Evolutionary conservation across 1,140 invertebrate species (phyloP), one percentile per base, ranked within the genome.

Genomic region (Myzus persicae): DNA sequence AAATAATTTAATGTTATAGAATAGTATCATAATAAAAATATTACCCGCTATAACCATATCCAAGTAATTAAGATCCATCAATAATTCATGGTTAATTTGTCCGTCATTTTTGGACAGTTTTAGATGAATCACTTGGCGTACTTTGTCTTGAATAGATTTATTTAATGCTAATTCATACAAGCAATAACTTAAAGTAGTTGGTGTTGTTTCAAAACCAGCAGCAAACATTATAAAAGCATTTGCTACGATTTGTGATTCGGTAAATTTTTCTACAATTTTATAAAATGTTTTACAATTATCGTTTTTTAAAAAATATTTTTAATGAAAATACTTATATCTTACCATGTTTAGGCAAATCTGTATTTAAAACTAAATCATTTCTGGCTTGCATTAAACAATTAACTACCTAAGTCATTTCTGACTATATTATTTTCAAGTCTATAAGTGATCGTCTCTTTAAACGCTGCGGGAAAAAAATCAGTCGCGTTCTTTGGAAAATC

Each of bases 101-200:
- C 87, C 95, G 95, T 90, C 96, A 94, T 11, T 95, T 91, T 9
- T 95, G 91, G 6, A 95, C 95, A 18, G 95, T 94, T 94, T 93
- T 8, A 42, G 20, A 46, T 94, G 38, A 40, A 94, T 93, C 76
- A 94, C 94, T 51, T 93, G 38, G 18, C 93, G 88, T 22, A 94
- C 67, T 90, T 90, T 94, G 22, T 94, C 93, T 51, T 94, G 94
- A 31, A 94, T 93, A n/a, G 94, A 93, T 76, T 92, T 91, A 48
- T 94, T 93, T 36, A 92, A 40, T 2, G 94, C 93, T 18, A 94
- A 48, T 76, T 94, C 94, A 42, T 94, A 94, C 11, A 94, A 90
- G 54, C 82, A 88, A 93, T 82, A 94, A 81, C 93, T 87, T 8
- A 94, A 1, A 24, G 93, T 91, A 0, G 76, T 0, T 1, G 76